These are phyloP conservation scores for Idaea dimidiata DNA, from an alignment of 2,888 invertebrate genomes.

Conservation along the genomic window DNA sequence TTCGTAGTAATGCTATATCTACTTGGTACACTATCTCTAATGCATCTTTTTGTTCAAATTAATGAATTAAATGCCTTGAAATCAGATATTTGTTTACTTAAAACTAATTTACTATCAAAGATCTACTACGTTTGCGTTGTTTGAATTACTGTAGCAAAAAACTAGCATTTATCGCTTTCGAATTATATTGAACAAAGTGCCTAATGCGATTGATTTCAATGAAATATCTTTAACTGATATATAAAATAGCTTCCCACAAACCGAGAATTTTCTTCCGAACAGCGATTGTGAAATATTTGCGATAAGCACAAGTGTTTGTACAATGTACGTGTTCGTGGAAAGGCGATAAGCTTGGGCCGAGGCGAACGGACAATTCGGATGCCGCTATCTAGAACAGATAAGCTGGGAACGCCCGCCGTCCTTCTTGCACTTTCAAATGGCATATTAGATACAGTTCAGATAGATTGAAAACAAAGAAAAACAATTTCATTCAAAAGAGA, in stretches of 20 bases:
- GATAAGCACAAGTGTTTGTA: conserved; percentile 71
- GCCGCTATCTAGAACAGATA: conserved; percentile 66
- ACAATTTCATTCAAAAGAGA: too few relatives aligned
- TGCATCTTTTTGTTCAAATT: neutral
- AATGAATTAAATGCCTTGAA: neutral
- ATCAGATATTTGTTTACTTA: neutral
- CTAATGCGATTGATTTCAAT: neutral
- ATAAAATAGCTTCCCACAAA: conserved; percentile 15
- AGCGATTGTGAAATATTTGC: conserved; percentile 66
- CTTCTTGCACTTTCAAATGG: conserved; percentile 30
- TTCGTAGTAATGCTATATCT: conserved; percentile 12
- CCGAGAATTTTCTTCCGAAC: conserved; percentile 38
- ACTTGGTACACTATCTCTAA: conserved; percentile 4
- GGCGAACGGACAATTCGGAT: conserved; percentile 62
- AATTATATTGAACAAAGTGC: neutral
- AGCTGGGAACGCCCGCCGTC: conserved; percentile 40
- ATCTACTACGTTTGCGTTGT: neutral
- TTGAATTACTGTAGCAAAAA: neutral
- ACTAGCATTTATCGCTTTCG: neutral
- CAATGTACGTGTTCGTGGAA: conserved; percentile 63
- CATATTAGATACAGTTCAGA: neutral
- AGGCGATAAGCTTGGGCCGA: conserved; percentile 58
- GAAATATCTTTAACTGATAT: conserved; percentile 1
- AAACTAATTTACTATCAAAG: neutral
- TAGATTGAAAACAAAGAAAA: conserved; percentile 2